Evolutionary conservation across 2,797 vertebrate genomes (phyloP).

Genomic region (Chelon labrosus): DNA sequence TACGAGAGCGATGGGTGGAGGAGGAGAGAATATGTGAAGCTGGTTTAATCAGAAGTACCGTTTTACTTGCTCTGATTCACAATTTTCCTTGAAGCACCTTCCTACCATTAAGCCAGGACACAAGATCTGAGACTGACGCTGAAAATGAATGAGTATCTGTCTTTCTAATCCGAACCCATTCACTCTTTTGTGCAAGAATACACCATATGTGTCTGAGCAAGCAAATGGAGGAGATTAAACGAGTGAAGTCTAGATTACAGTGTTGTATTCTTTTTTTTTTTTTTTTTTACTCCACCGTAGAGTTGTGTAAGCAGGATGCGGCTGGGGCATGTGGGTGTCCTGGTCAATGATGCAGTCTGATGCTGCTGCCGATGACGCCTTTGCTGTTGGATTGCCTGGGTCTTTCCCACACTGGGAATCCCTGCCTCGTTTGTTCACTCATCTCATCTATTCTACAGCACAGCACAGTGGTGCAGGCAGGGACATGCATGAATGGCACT

Average conservation of each 20-base stretch:
- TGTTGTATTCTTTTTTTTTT: slow-evolving; percentile 36
- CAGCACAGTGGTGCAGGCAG: slow-evolving; percentile 10
- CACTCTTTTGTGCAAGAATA: slow-evolving; percentile 20
- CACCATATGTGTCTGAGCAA: not conserved
- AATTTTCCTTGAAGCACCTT: slow-evolving; percentile 44
- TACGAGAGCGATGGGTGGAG: slow-evolving; percentile 42
- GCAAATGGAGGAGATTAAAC: slow-evolving; percentile 14
- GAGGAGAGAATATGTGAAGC: slow-evolving; percentile 51
- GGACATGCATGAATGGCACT: slow-evolving; percentile 12
- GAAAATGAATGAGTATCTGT: slow-evolving; percentile 34
- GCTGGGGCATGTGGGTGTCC: slow-evolving; percentile 66
- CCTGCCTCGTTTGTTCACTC: slow-evolving; percentile 65
- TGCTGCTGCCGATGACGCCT: slow-evolving; percentile 74
- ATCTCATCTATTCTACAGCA: slow-evolving; percentile 58
- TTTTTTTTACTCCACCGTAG: slow-evolving; percentile 37
- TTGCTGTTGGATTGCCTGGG: slow-evolving; percentile 75
- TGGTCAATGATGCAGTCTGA: slow-evolving; percentile 71
- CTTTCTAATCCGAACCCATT: slow-evolving; percentile 47
- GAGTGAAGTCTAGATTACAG: slow-evolving; percentile 22
- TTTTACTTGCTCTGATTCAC: slow-evolving; percentile 54
- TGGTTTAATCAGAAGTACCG: slow-evolving; percentile 75
- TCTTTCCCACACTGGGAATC: slow-evolving; percentile 82
- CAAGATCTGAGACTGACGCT: slow-evolving; percentile 34
- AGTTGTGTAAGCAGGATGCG: slow-evolving; percentile 55
- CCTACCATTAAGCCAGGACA: slow-evolving; percentile 26